These are phyloP conservation scores for Muscina levida DNA, from an alignment of 2,888 invertebrate genomes.

Conservation along the genomic window DNA sequence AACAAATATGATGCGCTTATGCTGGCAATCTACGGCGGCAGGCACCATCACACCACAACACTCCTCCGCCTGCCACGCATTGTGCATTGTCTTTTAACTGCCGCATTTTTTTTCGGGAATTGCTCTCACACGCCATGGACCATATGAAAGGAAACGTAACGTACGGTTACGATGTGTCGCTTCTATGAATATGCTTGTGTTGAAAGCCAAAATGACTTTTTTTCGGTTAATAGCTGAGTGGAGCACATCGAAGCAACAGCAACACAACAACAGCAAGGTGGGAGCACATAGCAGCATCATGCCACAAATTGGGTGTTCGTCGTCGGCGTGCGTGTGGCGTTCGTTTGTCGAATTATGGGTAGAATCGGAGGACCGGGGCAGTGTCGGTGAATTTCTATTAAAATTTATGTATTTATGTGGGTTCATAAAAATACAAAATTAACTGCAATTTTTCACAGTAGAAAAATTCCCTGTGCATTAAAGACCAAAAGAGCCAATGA, in stretches of 20 bases:
- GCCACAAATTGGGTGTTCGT: conserved; percentile 62
- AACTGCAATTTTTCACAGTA: conserved; percentile 65
- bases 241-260: conserved; percentile 15
- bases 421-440: conserved; percentile 64
- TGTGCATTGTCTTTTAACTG: conserved; percentile 55
- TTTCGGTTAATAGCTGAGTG: conserved; percentile 23
- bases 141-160: conserved; percentile 35
- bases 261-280: conserved; percentile 3
- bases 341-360: conserved; percentile 14
- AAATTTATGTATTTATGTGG: conserved; percentile 65
- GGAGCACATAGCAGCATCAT: conserved; percentile 50
- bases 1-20: conserved; percentile 37
- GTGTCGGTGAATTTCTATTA: conserved; percentile 63
- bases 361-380: conserved; percentile 37
- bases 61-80: conserved; percentile 28
- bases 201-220: conserved; percentile 58
- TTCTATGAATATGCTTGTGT: conserved; percentile 44
- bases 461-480: conserved; percentile 32
- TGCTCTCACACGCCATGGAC: conserved; percentile 1
- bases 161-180: conserved; percentile 10
- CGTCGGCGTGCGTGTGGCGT: background rate
- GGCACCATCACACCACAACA: conserved; percentile 10
- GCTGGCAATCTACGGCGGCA: background rate
- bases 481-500: conserved; percentile 27
- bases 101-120: conserved; percentile 39